phyloP scores from a whole-genome alignment of 2,888 invertebrate species.

The Agrochola litura region DNA sequence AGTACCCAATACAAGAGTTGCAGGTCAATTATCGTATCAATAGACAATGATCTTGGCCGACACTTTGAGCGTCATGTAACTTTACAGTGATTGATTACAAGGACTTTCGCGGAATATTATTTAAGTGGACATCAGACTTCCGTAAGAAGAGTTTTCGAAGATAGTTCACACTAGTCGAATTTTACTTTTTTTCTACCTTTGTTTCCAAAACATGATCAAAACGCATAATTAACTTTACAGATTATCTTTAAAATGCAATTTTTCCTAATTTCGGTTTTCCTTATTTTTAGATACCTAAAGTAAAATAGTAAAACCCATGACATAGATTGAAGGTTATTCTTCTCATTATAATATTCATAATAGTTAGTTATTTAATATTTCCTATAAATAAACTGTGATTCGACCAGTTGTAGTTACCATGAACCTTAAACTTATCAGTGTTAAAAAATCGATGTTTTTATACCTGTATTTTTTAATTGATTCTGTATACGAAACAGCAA shows the following conservation, averaged over 20 bases:
- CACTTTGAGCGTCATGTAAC: constrained; percentile 33
- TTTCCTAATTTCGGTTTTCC: not conserved
- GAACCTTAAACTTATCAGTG: constrained; percentile 1
- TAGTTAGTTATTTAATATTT: not conserved
- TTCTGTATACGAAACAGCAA: not conserved
- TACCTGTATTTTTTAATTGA: constrained; percentile 2
- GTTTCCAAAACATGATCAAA: not conserved
- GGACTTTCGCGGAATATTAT: constrained; percentile 25
- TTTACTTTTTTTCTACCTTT: not conserved
- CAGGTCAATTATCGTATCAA: constrained; percentile 61
- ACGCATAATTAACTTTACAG: not conserved
- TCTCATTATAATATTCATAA: not conserved
- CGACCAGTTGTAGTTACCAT: not conserved
- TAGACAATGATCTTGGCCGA: constrained; percentile 61
- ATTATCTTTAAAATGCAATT: not conserved
- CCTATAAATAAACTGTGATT: not conserved
- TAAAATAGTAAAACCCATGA: not conserved
- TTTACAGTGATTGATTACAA: constrained; percentile 38
- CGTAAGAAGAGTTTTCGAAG: not conserved
- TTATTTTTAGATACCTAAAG: not conserved
- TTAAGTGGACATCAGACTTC: not conserved
- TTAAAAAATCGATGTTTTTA: not conserved
- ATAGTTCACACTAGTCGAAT: not conserved
- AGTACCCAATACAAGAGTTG: constrained; percentile 51
- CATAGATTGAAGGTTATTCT: not conserved